A percentile compares a stretch with the other conserved stretches of the same genome.
Evolutionary conservation across 2,888 invertebrate genomes (phyloP).

Genomic region (Micoletzkya japonica): DNA sequence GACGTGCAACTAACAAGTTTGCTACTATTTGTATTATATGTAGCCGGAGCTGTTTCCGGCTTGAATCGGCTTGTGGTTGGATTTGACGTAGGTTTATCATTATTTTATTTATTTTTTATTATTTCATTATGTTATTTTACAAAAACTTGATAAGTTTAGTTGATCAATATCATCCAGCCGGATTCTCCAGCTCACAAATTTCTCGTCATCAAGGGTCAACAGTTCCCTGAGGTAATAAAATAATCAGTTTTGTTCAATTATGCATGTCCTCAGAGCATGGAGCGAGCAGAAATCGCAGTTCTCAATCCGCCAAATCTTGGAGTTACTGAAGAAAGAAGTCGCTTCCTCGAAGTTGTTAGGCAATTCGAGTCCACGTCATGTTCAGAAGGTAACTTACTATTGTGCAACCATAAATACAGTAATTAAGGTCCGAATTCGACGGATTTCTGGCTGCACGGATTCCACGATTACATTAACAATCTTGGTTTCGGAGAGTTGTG

Average conservation of each 20-base stretch:
- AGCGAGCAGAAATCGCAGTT: slow-evolving; percentile 42
- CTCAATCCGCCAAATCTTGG: slow-evolving; percentile 51
- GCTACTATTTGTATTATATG: slow-evolving; percentile 39
- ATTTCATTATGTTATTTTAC: not conserved
- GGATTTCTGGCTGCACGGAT: slow-evolving; percentile 53
- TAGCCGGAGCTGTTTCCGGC: slow-evolving; percentile 38
- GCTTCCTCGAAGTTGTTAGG: slow-evolving; percentile 39
- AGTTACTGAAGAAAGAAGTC: slow-evolving; percentile 29
- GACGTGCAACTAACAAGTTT: slow-evolving; percentile 35
- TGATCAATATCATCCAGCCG: slow-evolving; percentile 52
- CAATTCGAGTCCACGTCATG: slow-evolving; percentile 41
- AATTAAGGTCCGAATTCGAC: slow-evolving; percentile 32
- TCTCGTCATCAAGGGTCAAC: slow-evolving; percentile 40
- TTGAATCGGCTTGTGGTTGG: slow-evolving; percentile 46
- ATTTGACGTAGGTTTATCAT: slow-evolving; percentile 46
- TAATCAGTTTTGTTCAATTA: not conserved
- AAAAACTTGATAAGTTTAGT: slow-evolving; percentile 33
- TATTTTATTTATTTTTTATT: not conserved
- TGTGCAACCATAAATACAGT: not conserved
- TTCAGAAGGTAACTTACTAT: slow-evolving; percentile 25
- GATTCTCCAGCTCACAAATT: slow-evolving; percentile 46
- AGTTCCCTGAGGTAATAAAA: slow-evolving; percentile 40
- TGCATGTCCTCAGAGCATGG: slow-evolving; percentile 35
- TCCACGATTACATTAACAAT: slow-evolving; percentile 42
- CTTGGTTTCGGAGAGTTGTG: slow-evolving; percentile 48